Evolutionary conservation across 2,797 vertebrate species (phyloP), one percentile per base, ranked within the genome.

Genomic region (Paramormyrops hopkinsi): DNA sequence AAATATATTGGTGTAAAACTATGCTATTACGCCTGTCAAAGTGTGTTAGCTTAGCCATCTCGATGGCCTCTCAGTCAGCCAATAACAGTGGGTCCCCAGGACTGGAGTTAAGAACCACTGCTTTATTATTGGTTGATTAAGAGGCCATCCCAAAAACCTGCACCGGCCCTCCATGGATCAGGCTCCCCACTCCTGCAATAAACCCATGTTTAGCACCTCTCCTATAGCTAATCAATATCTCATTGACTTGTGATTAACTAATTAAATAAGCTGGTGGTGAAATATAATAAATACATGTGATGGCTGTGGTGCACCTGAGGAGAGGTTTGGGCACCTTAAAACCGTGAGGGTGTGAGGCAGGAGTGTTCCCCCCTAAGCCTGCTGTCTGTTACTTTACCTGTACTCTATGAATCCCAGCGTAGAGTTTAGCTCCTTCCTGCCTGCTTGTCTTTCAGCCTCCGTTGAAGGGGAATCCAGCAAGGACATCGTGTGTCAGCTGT

Each of bases 401-500:
- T 3, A 8, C 56, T 22, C 0, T 59, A 8, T 59, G 22, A 59
- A 59, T 22, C 22, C 9, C 59, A 65, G 1, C 3, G 9, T 69
- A 33, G 62, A 33, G 65, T 14, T 69, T 88, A 46, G n/a, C 48
- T 48, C 9, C n/a, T 29, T 85, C 29, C 84, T 41, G n/a, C 37
- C 9, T 19, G n/a, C 11, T 79, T 7, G 83, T n/a, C 48, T 29
- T 37, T 12, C 2, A 69, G 44, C 95, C 97, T 97, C 97, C 54
- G 94, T 98, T 94, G 97, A 97, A 91, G 95, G 96, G 92, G 97
- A 97, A 91, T 94, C 97, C 92, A 95, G 93, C 94, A 97, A 97
- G 95, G 97, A 98, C 95, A 97, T 97, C 76, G 97, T 97, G 90
- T 98, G 97, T 92, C 97, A 97, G 95, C 95, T 98, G 93, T 98